Base-by-base conservation (phyloP, 2,888 invertebrate genomes). In the Caprella mutica region DNA sequence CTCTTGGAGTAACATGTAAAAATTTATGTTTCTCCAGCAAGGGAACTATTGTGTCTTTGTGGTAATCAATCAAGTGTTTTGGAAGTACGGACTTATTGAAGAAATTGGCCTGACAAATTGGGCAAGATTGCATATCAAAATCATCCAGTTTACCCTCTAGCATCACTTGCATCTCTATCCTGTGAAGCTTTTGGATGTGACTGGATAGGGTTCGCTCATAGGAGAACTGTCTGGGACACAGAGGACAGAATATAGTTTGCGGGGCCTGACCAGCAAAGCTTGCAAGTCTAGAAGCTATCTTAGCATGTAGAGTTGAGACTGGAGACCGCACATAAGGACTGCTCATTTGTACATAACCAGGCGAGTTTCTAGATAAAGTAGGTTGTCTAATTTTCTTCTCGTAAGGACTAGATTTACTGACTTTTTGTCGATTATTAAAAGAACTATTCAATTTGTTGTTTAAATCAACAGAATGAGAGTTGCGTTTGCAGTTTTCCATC, bases 311-410 rank as follows among this genome's bases (percentile, higher is more conserved):
- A n/a, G 64, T 56, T 12, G 59, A 59, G 44, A 55, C 59, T 24
- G 58, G 56, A 3, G 64, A 52, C 24, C 59, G 52, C 19, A 64
- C 38, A 27, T 60, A 64, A 4, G 64, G 64, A 39, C 60, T 60
- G 35, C 55, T 56, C 64, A 64, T 64, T 21, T 60, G 52, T 2
- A 64, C 60, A 53, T 64, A 64, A 2, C 56, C 64, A 27, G 60
- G 55, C 23, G 48, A 48, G n/a, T n/a, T n/a, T n/a, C n/a, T n/a
- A n/a, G n/a, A n/a, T n/a, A n/a, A n/a, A n/a, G n/a, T n/a, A n/a
- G n/a, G n/a, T n/a, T n/a, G n/a, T n/a, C n/a, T n/a, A n/a, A n/a
- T n/a, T n/a, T n/a, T n/a, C n/a, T n/a, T n/a, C n/a, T n/a, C n/a
- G n/a, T n/a, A n/a, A n/a, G n/a, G n/a, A n/a, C n/a, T n/a, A n/a